phyloP scores from a whole-genome alignment of 2,797 vertebrate genomes.

The Hirundo rustica region DNA sequence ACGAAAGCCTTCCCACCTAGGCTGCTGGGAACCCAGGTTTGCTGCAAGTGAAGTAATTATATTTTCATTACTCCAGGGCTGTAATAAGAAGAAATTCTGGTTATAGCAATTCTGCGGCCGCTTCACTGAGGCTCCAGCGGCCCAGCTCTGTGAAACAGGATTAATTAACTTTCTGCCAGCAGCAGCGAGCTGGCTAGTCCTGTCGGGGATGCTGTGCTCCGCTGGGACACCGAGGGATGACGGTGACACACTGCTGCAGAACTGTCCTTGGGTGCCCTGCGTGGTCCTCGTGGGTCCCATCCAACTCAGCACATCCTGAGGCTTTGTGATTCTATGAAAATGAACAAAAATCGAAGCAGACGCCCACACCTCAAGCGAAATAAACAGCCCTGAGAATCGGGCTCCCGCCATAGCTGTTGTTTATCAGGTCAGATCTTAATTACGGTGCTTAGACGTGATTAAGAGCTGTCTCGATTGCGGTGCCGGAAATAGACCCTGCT shows the following conservation, averaged over 20 bases:
- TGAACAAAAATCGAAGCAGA: not conserved
- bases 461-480: not conserved
- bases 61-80: not conserved
- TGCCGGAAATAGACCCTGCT: not conserved
- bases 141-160: not conserved
- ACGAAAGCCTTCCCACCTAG: not conserved
- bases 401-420: not conserved
- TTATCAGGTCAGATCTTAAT: not conserved
- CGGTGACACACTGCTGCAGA: not conserved
- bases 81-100: not conserved
- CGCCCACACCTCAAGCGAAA: not conserved
- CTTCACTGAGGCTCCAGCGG: not conserved
- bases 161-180: not conserved
- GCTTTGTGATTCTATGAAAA: not conserved
- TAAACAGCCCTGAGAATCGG: not conserved
- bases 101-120: not conserved
- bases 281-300: not conserved
- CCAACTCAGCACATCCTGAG: not conserved
- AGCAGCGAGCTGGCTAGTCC: not conserved
- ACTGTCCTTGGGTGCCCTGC: not conserved
- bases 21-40: not conserved
- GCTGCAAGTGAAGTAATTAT: not conserved
- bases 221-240: accelerated
- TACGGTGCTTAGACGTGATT: not conserved
- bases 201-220: not conserved